Evolutionary conservation across 2,113 vertebrate genomes (phyloP).

Genomic region (Lepidothrix coronata): DNA sequence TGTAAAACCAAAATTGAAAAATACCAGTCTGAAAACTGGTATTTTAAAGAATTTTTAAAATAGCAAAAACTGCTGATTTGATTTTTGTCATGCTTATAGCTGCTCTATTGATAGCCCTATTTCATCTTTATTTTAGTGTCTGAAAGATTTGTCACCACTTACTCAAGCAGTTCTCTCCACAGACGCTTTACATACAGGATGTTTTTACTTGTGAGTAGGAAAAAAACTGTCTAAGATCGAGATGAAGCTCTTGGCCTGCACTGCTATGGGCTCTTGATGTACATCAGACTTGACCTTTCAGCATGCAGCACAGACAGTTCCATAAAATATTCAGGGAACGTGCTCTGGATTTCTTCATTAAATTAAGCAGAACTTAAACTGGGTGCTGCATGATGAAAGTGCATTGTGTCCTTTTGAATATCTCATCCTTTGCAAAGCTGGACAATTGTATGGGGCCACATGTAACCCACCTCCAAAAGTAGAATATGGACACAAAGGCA

Average conservation of each 20-base stretch:
- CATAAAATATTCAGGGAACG: not conserved
- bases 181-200: not conserved
- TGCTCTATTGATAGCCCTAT: not conserved
- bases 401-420: not conserved
- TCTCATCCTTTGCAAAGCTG: not conserved
- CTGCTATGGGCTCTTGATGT: not conserved
- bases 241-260: not conserved
- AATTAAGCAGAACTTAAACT: not conserved
- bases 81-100: not conserved
- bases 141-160: not conserved
- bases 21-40: not conserved
- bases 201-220: not conserved
- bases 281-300: not conserved
- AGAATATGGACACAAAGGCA: not conserved
- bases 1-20: not conserved
- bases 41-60: constrained; percentile 5
- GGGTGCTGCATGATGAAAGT: not conserved
- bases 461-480: not conserved
- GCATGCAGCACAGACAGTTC: not conserved
- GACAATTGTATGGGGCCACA: not conserved
- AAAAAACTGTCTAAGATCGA: not conserved
- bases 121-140: not conserved
- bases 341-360: not conserved
- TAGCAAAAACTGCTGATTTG: not conserved
- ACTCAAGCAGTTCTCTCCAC: not conserved